These are phyloP conservation scores for Vicugna pacos DNA, from an alignment of 2,113 vertebrate species.

Conservation along the genomic window DNA sequence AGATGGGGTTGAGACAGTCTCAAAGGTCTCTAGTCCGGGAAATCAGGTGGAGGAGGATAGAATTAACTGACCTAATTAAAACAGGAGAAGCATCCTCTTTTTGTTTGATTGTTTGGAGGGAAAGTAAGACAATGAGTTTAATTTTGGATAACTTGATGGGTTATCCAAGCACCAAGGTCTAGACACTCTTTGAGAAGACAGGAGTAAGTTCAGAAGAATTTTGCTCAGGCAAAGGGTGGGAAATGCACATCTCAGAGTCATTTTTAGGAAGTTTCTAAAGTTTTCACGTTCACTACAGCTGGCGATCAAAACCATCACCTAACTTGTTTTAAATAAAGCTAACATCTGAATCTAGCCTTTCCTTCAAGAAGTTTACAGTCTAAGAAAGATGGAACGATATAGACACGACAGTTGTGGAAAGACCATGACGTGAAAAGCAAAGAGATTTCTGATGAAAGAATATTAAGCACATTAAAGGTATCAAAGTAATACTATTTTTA, in stretches of 20 bases:
- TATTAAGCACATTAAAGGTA: not conserved
- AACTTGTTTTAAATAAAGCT: not conserved
- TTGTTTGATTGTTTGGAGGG: not conserved
- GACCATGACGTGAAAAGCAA: not conserved
- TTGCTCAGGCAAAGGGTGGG: not conserved
- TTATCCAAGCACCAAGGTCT: not conserved
- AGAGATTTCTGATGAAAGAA: not conserved
- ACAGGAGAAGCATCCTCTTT: not conserved
- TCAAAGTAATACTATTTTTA: not conserved
- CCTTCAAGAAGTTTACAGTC: not conserved
- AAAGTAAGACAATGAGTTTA: not conserved
- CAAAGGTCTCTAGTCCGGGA: not conserved
- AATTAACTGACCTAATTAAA: not conserved
- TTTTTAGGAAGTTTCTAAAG: not conserved
- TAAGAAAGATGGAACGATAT: not conserved
- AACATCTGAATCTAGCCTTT: not conserved
- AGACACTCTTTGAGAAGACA: not conserved
- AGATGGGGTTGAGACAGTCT: not conserved
- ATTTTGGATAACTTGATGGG: not conserved
- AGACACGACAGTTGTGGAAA: not conserved
- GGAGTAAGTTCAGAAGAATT: not conserved
- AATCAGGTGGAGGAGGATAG: not conserved
- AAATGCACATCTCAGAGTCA: not conserved
- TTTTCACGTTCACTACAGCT: not conserved
- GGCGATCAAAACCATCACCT: not conserved